Percentiles rank a stretch among this genome's conserved stretches.
These are phyloP conservation scores for Ianthella basta DNA, from an alignment of 37 sponge, comb jelly and placozoan genomes.

Conservation along the genomic window DNA sequence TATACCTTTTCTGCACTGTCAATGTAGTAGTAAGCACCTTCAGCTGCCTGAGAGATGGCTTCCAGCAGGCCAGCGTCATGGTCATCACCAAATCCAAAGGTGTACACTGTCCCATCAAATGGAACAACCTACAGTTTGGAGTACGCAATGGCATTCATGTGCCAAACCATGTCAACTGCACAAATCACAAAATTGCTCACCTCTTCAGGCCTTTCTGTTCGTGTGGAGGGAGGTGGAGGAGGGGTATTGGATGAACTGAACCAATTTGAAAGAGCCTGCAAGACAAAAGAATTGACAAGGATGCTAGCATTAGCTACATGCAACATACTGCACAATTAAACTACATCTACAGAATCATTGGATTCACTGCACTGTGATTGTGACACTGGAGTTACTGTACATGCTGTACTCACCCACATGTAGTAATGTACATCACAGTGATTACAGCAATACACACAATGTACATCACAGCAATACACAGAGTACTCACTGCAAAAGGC, in stretches of 20 bases:
- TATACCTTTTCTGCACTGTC: constrained; percentile 85
- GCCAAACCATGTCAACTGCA: not conserved
- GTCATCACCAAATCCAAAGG: constrained; percentile 92
- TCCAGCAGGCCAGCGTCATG: constrained; percentile 80
- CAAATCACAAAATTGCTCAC: too few species aligned
- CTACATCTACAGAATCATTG: too few species aligned
- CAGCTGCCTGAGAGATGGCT: constrained; percentile 76
- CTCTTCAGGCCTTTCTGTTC: not conserved
- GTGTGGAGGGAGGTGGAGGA: not conserved
- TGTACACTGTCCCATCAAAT: constrained; percentile 89
- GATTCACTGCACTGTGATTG: not conserved
- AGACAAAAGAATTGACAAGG: too few species aligned
- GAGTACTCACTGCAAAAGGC: constrained; percentile 12
- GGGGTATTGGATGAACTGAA: not conserved
- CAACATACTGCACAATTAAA: too few species aligned
- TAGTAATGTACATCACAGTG: too few species aligned
- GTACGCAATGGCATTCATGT: not conserved
- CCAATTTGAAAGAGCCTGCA: too few species aligned
- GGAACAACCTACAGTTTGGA: not conserved
- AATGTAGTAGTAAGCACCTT: constrained; percentile 92
- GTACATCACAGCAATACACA: not conserved
- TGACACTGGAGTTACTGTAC: not conserved
- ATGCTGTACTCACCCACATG: not conserved
- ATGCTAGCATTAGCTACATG: too few species aligned
- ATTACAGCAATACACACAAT: too few species aligned